These are phyloP conservation scores for Argyra leucocephala DNA, from an alignment of 2,888 invertebrate genomes.

Conservation along the genomic window DNA sequence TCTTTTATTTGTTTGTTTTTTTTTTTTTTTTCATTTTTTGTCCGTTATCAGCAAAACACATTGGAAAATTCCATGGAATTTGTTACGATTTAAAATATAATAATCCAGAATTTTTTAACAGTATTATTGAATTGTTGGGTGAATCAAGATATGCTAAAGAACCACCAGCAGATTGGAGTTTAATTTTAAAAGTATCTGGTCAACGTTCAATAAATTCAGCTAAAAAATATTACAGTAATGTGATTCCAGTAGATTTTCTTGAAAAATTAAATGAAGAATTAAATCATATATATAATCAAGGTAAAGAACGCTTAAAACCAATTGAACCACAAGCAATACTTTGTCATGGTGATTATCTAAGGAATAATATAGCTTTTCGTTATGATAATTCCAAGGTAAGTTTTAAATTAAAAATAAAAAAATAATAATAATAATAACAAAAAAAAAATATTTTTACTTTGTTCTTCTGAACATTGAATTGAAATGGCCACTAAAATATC, in stretches of 20 bases:
- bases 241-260: slow-evolving; percentile 30
- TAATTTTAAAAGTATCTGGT: slow-evolving; percentile 19
- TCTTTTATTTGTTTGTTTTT: background rate
- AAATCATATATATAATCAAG: slow-evolving; percentile 24
- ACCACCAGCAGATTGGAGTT: slow-evolving; percentile 23
- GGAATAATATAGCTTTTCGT: slow-evolving; percentile 41
- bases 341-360: slow-evolving; percentile 40
- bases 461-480: too few species aligned
- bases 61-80: slow-evolving; percentile 38
- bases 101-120: slow-evolving; percentile 27
- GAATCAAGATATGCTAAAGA: slow-evolving; percentile 32
- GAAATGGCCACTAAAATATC: too few species aligned
- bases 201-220: slow-evolving; percentile 26
- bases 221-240: slow-evolving; percentile 26
- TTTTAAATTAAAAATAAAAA: background rate
- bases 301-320: slow-evolving; percentile 31
- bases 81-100: slow-evolving; percentile 34
- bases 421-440: too few species aligned
- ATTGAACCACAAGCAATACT: slow-evolving; percentile 35
- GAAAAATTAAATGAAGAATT: slow-evolving; percentile 25
- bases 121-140: slow-evolving; percentile 26
- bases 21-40: slow-evolving; percentile 11
- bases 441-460: too few species aligned
- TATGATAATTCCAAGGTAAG: slow-evolving; percentile 24
- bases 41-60: slow-evolving; percentile 31